Evolutionary conservation across 2,888 invertebrate genomes (phyloP).

Genomic region (Unio pictorum): DNA sequence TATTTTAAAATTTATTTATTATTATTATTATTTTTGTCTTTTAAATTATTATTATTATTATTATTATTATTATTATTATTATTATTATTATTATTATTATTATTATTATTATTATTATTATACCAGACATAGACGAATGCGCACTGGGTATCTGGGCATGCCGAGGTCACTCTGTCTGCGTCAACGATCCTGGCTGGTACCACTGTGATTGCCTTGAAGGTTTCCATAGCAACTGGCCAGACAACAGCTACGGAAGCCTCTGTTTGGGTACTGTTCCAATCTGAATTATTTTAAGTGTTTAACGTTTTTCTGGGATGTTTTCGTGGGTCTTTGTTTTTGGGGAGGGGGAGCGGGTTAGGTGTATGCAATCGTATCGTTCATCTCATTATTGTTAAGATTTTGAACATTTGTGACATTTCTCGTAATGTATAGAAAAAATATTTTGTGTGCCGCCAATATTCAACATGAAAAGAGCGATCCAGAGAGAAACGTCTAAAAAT

Average conservation of each 20-base stretch:
- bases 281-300: constrained; percentile 27
- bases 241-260: constrained; percentile 61
- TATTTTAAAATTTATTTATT: too few relatives aligned
- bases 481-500: too few relatives aligned
- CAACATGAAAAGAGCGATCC: too few relatives aligned
- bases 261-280: constrained; percentile 66
- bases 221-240: constrained; percentile 74
- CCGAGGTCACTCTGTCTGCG: constrained; percentile 83
- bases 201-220: constrained; percentile 80
- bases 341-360: too few relatives aligned
- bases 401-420: too few relatives aligned
- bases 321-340: too few relatives aligned
- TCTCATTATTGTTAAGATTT: too few relatives aligned
- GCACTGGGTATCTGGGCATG: constrained; percentile 81
- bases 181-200: constrained; percentile 83
- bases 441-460: too few relatives aligned
- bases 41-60: background rate
- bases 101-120: background rate
- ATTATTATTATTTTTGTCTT: constrained; percentile 2
- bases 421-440: too few relatives aligned
- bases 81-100: background rate
- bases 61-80: constrained; percentile 5
- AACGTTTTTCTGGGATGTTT: too few relatives aligned
- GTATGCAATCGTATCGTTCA: too few relatives aligned
- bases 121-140: constrained; percentile 87